Percentiles rank a stretch among this genome's conserved stretches.
phyloP scores from a whole-genome alignment of 2,888 invertebrate genomes.

The Coleophora flavipennella region DNA sequence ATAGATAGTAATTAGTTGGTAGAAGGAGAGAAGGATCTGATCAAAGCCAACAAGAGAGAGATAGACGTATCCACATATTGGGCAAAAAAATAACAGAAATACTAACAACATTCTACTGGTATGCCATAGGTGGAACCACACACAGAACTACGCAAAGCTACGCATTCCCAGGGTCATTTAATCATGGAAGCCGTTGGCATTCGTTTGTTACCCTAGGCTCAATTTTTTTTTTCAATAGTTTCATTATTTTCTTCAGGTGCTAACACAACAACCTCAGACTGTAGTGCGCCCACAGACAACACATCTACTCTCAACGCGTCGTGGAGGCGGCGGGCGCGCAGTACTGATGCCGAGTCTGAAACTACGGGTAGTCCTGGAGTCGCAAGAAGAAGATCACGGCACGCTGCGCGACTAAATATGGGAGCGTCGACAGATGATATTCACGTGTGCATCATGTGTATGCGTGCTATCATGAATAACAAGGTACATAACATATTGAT shows the following conservation, averaged over 20 bases:
- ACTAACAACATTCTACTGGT: no score
- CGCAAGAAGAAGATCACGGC: slow-evolving; percentile 79
- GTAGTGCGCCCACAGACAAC: slow-evolving; percentile 46
- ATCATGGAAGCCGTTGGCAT: no score
- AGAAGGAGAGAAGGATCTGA: no score
- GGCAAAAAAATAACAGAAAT: no score
- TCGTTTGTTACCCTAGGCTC: no score
- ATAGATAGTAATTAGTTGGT: no score
- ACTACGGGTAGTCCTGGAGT: slow-evolving; percentile 47
- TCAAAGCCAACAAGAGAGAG: no score
- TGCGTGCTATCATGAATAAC: slow-evolving; percentile 99
- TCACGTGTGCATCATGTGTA: slow-evolving; percentile 99
- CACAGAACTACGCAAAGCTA: no score
- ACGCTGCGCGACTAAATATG: slow-evolving; percentile 92
- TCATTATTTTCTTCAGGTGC: slow-evolving; percentile 14
- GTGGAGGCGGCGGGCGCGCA: slow-evolving; percentile 48
- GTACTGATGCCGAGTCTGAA: slow-evolving; percentile 43
- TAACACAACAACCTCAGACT: slow-evolving; percentile 60
- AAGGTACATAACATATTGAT: slow-evolving; percentile 76
- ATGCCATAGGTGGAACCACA: no score
- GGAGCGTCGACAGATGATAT: slow-evolving; percentile 98
- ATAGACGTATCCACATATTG: no score
- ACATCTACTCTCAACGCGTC: slow-evolving; percentile 45
- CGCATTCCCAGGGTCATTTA: no score
- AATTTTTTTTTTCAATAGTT: no score